Conservation (phyloP, 1,140 invertebrate species). For the Anastrepha ludens region DNA sequence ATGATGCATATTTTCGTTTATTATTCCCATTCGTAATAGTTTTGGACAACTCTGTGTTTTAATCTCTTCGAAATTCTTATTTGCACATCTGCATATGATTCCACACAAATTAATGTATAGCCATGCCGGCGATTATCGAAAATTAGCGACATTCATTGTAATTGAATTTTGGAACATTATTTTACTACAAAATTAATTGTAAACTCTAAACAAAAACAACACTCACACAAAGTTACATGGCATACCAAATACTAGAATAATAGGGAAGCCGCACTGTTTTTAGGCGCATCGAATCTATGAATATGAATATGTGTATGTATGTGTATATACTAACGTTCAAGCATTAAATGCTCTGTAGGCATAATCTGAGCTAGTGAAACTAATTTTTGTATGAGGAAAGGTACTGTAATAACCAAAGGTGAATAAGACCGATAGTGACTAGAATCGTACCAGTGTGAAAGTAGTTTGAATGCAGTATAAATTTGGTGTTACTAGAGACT, state of each 20-base stretch:
- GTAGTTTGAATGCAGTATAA: no score
- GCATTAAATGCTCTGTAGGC: no score
- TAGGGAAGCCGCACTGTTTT: neutral
- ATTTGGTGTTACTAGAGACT: no score
- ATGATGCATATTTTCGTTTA: no score
- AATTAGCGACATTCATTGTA: conserved; percentile 36
- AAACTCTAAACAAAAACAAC: conserved; percentile 7
- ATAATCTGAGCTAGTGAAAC: no score
- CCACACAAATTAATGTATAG: neutral
- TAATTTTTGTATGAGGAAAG: no score
- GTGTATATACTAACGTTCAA: neutral
- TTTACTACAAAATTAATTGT: conserved; percentile 31
- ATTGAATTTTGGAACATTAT: conserved; percentile 42
- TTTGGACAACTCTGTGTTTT: no score
- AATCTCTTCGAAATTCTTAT: neutral
- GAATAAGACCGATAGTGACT: no score
- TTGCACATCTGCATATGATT: neutral
- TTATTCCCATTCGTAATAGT: no score
- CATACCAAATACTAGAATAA: neutral
- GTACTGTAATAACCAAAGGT: no score
- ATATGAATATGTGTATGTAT: neutral
- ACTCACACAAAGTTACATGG: neutral
- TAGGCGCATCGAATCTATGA: neutral
- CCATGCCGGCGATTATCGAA: neutral
- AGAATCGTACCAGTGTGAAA: no score